Percentiles rank a stretch among this genome's conserved stretches.
These are phyloP conservation scores for Aporophyla lueneburgensis DNA, from an alignment of 2,888 invertebrate species.

Conservation along the genomic window DNA sequence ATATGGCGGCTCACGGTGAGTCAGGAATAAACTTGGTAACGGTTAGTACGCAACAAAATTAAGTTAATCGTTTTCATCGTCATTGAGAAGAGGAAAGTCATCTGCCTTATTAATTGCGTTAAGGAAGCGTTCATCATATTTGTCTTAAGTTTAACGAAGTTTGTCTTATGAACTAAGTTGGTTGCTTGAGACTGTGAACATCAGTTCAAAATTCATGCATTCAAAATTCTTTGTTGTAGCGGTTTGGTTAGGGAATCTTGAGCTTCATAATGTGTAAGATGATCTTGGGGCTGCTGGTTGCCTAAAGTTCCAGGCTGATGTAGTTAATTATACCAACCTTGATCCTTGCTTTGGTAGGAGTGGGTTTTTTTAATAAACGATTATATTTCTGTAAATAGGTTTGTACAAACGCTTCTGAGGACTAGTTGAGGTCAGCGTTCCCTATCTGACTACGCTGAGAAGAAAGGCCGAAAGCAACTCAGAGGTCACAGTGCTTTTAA, in stretches of 20 bases:
- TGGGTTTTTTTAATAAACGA: too few relatives aligned
- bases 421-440: too few relatives aligned
- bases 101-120: conserved; percentile 75
- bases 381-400: too few relatives aligned
- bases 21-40: conserved; percentile 71
- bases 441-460: too few relatives aligned
- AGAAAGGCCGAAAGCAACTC: too few relatives aligned
- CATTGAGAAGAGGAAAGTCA: conserved; percentile 73
- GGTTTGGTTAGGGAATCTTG: background rate
- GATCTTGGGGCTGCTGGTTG: background rate
- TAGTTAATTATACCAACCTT: background rate
- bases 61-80: conserved; percentile 74
- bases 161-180: conserved; percentile 22
- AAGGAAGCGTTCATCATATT: conserved; percentile 74
- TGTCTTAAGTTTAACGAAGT: conserved; percentile 67
- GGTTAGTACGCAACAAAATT: conserved; percentile 72
- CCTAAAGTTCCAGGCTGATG: rapidly evolving
- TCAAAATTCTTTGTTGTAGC: background rate
- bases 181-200: conserved; percentile 1
- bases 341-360: background rate
- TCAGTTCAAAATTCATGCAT: too few relatives aligned
- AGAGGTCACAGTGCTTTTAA: too few relatives aligned
- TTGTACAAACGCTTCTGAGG: too few relatives aligned
- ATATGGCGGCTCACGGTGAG: conserved; percentile 76
- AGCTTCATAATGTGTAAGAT: background rate